Evolutionary conservation across 2,888 invertebrate species (phyloP), one percentile per base, ranked within the genome.

Genomic region (Stenchaetothrips biformis): DNA sequence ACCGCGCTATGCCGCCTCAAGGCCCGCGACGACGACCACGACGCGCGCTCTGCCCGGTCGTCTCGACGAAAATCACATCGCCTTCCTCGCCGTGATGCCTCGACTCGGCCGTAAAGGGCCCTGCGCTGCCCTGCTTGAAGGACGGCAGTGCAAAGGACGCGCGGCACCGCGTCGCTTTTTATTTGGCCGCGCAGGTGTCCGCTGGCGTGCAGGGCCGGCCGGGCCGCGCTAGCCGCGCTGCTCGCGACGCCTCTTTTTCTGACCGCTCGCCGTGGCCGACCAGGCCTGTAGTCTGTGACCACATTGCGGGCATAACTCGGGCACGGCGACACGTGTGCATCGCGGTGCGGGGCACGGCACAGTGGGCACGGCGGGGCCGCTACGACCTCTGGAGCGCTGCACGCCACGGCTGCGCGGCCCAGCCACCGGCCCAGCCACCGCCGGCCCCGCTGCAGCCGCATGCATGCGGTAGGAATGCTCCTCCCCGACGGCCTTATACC

Each of bases 261-360:
- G 37, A 37, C 37, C 37, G 37, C 37, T 37, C 37, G 37, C 2
- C 37, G 37, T 37, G 37, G 37, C 37, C 37, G 37, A 37, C 37
- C 37, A 37, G 37, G 37, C 37, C 37, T 4, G 37, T 4, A 37
- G 37, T 21, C 67, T 74, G 21, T 74, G 67, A 74, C 67, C 67
- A 74, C 67, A 74, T 74, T 74, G 67, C 67, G 67, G 25, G 67
- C 67, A 74, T 74, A 74, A 74, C 67, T 74, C 67, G 67, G 25
- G 25, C 59, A 59, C 59, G 16, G 59, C 16, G 53, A 53, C 53
- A 53, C 53, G 53, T 53, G 67, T 74, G 67, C 67, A 25, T 25
- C 11, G 25, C 67, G 53, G 13, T 16, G 53, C 53, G 6, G 13
- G 2, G 53, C 53, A 4, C 18, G 37, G 37, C 37, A 4, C 37